Conservation (phyloP, 1,140 invertebrate species). For the Teleopsis dalmanni region DNA sequence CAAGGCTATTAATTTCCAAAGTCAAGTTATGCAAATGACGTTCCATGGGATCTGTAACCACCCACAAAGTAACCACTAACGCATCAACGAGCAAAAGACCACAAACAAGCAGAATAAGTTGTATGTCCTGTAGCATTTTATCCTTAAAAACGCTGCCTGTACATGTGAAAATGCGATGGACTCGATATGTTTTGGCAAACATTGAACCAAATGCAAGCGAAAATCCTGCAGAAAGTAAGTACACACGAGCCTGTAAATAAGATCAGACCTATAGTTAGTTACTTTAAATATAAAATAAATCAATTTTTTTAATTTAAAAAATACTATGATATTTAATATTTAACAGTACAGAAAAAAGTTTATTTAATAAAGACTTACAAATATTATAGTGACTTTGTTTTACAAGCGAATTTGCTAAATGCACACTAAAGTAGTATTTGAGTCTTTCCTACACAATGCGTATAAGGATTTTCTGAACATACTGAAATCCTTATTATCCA, state of each 20-base stretch:
- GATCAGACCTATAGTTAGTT: too few species aligned
- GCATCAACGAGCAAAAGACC: slow-evolving; percentile 69
- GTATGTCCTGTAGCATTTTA: slow-evolving; percentile 74
- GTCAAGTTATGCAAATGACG: slow-evolving; percentile 75
- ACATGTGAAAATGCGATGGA: slow-evolving; percentile 76
- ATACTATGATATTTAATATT: too few species aligned
- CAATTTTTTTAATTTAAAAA: too few species aligned
- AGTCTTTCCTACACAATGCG: too few species aligned
- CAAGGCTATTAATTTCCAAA: slow-evolving; percentile 64
- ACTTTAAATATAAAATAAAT: too few species aligned
- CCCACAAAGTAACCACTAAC: slow-evolving; percentile 71
- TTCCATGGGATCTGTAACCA: slow-evolving; percentile 75
- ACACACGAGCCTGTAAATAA: slow-evolving; percentile 65
- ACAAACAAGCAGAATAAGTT: slow-evolving; percentile 71
- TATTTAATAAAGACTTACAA: too few species aligned
- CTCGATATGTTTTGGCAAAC: slow-evolving; percentile 83
- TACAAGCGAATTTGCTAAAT: too few species aligned
- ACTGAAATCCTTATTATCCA: too few species aligned
- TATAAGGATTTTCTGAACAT: too few species aligned
- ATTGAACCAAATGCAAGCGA: slow-evolving; percentile 82
- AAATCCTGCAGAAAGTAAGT: slow-evolving; percentile 78
- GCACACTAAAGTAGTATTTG: too few species aligned
- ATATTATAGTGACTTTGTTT: too few species aligned
- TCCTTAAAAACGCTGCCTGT: slow-evolving; percentile 54
- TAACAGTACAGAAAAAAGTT: too few species aligned